Evolutionary conservation across 64 coral and sea anemone genomes (phyloP).

Genomic region (Catalaphyllia jardinei): DNA sequence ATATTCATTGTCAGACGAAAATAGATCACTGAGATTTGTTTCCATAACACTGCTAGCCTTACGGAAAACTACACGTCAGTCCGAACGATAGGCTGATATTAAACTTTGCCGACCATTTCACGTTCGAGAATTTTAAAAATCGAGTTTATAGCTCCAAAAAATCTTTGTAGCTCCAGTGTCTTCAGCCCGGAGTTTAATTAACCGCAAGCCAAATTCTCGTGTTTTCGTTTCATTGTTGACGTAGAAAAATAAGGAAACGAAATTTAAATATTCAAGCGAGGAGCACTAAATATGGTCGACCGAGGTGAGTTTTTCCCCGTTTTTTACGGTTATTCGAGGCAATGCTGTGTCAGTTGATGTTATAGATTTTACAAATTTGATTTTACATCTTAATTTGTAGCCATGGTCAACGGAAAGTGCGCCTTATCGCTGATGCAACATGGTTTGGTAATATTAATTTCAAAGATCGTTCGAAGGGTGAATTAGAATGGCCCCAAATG

Average conservation of each 20-base stretch:
- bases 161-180: no score
- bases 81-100: neutral
- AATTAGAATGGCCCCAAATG: no score
- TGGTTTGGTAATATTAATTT: no score
- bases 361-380: no score
- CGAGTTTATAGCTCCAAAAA: no score
- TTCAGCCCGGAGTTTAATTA: neutral
- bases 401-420: no score
- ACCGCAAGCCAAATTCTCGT: neutral
- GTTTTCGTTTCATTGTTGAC: neutral
- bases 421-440: no score
- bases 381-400: no score
- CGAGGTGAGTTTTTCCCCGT: neutral
- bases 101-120: no score
- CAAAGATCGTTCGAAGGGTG: no score
- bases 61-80: neutral
- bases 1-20: neutral
- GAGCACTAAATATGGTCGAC: neutral
- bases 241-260: neutral
- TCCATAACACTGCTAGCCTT: no score
- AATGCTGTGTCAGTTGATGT: neutral
- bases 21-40: neutral
- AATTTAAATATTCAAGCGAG: neutral
- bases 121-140: no score
- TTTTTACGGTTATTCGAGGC: neutral